Base-by-base conservation (phyloP, 2,888 invertebrate species). In the Brachynemurus nebulosus region DNA sequence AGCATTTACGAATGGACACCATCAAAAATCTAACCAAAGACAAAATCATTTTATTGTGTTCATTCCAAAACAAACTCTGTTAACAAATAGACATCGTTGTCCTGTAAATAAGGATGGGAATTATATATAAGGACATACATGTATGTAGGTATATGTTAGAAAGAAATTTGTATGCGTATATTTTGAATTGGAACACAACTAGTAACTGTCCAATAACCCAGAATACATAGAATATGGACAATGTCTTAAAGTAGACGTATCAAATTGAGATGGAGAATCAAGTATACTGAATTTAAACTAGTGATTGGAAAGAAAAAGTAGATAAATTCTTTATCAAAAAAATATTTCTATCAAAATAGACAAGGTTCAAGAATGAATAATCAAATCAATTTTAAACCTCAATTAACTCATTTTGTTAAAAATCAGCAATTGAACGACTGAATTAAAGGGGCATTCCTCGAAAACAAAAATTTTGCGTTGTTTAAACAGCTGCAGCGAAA, bases 191-290 rank as follows among this genome's bases (percentile, higher is more conserved):
- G 3, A 30, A 30, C n/a, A 30, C 30, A 30, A 27, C 14, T 11
- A 12, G 2, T 30, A 3, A 19, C 12, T 20, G 20, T 17, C 19
- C 20, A 37, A 19, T 37, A 20, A 12, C n/a, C 14, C 18, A 12
- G 12, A 37, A 18, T n/a, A 8, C 21, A 27, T 40, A 40, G 42
- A 34, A 33, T 34, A 42, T 42, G 42, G 42, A 34, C 42, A 35
- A 21, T 42, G 42, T 42, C 42, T 34, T 11, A 18, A 34, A 42
- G 38, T 20, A 47, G 48, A 48, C 48, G 45, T 37, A 37, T 39
- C 48, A 51, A 52, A 52, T 52, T 52, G 51, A 51, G 52, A 52
- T 52, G 50, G 52, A 52, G 51, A 50, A n/a, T n/a, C n/a, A n/a
- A n/a, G n/a, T n/a, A n/a, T n/a, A n/a, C n/a, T n/a, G n/a, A n/a